Evolutionary conservation across 2,113 vertebrate species (phyloP).

Genomic region (Gobius niger): DNA sequence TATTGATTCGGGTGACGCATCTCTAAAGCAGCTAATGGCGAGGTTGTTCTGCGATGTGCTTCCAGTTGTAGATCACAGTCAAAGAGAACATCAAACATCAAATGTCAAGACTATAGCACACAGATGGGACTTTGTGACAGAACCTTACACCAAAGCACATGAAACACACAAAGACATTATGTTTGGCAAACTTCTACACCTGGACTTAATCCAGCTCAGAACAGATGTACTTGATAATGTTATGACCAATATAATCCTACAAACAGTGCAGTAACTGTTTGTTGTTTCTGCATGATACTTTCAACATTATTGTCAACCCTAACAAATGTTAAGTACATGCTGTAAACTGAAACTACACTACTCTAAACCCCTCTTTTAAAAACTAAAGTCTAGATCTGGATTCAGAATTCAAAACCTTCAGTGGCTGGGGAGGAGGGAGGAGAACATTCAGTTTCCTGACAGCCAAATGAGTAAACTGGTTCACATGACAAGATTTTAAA

Average conservation of each 20-base stretch:
- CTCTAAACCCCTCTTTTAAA: too few relatives aligned
- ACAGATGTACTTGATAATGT: slow-evolving; percentile 4
- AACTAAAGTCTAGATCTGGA: too few relatives aligned
- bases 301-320: not conserved
- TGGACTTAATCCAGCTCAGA: slow-evolving; percentile 38
- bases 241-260: not conserved
- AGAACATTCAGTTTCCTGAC: too few relatives aligned
- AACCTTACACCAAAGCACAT: slow-evolving; percentile 56
- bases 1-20: slow-evolving; percentile 50
- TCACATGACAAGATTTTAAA: too few relatives aligned
- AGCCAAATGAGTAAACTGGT: too few relatives aligned
- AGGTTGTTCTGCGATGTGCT: slow-evolving; percentile 9
- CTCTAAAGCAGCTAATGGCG: slow-evolving; percentile 43
- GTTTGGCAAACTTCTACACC: slow-evolving; percentile 32
- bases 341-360: too few relatives aligned
- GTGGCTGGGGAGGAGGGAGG: too few relatives aligned
- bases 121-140: slow-evolving; percentile 63
- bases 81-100: slow-evolving; percentile 34
- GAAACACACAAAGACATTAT: slow-evolving; percentile 45
- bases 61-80: slow-evolving; percentile 53
- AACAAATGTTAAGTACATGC: too few relatives aligned
- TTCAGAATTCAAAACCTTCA: too few relatives aligned
- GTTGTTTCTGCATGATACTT: not conserved
- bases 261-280: slow-evolving; percentile 1
- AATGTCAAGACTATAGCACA: slow-evolving; percentile 39